Base-by-base conservation (phyloP, 35 echinoderm and acorn worm genomes). In the Heliocidaris erythrogramma region DNA sequence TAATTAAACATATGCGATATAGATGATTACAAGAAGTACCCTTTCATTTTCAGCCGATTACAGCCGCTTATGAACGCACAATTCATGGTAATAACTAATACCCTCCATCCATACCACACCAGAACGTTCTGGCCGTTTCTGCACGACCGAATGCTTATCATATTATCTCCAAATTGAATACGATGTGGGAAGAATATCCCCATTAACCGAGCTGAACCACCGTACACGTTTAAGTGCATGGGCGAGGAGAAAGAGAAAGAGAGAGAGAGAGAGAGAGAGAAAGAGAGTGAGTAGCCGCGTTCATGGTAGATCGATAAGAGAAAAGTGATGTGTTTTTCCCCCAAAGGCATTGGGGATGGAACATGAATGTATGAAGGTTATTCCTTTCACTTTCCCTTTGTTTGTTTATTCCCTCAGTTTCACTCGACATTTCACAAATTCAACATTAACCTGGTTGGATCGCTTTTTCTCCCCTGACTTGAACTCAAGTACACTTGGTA, bases 61-160 rank as follows among this genome's bases (percentile, higher is more conserved):
- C 21, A 24, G 18, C 21, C 65, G 65, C 65, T 78, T 78, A 78
- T 78, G 65, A 27, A 8, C 0, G 65, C 17, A 78, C 35, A 78
- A 78, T 78, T 78, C 65, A n/a, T 27, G 65, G 65, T 78, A 78
- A 78, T 78, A 78, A 78, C 65, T 78, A 78, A 78, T 78, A 78
- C 18, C 65, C 65, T 56, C 35, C 21, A 78, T 78, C 65, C 65
- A 78, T 78, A 24, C 24, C 18, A 78, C 4, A 78, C 21, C 27
- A 78, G 65, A 6, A 27, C 21, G 65, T n/a, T 27, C 65, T 78
- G 65, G 2, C 27, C 21, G 65, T 78, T 78, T 78, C 65, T 78
- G 65, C 65, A 78, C 65, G 65, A 78, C 21, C 65, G 65, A 78
- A 78, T 78, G 65, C 65, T 78, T 78, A 78, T 78, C 65, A 78